A percentile compares a stretch with the other conserved stretches of the same genome.
phyloP scores from a whole-genome alignment of 1,140 invertebrate species.

The Papilio helenus region DNA sequence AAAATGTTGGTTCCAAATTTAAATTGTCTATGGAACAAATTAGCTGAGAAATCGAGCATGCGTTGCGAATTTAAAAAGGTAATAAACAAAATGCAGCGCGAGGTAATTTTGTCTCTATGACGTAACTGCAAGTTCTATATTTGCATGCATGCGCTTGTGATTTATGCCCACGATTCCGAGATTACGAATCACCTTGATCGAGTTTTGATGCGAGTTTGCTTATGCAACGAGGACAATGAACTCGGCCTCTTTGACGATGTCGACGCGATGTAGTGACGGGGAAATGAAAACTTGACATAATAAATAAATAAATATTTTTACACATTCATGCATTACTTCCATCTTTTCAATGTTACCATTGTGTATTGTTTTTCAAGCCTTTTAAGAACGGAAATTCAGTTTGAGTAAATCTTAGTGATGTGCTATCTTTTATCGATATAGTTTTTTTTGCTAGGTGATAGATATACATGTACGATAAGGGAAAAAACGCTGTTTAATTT shows the following conservation, averaged over 20 bases:
- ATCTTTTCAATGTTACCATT: background rate
- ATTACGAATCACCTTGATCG: conserved; percentile 63
- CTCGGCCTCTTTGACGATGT: conserved; percentile 38
- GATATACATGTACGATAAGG: no score
- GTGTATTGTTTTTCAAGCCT: background rate
- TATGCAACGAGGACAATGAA: conserved; percentile 65
- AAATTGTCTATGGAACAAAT: conserved; percentile 29
- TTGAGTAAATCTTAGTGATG: background rate
- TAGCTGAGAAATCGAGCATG: conserved; percentile 11
- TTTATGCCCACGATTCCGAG: conserved; percentile 42
- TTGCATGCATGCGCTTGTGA: conserved; percentile 42
- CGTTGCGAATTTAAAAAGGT: conserved; percentile 18
- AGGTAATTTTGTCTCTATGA: conserved; percentile 30
- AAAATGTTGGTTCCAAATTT: conserved; percentile 6
- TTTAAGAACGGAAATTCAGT: no score
- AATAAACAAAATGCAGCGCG: background rate
- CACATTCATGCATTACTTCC: background rate
- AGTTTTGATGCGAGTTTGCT: conserved; percentile 61
- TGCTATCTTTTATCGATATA: background rate
- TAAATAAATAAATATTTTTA: conserved; percentile 8
- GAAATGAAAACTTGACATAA: background rate
- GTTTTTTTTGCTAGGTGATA: no score
- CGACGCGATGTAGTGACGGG: conserved; percentile 9
- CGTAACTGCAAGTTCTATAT: conserved; percentile 38
- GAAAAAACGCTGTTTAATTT: no score